phyloP scores from a whole-genome alignment of 2,888 invertebrate genomes.

The Exocentrus adspersus region DNA sequence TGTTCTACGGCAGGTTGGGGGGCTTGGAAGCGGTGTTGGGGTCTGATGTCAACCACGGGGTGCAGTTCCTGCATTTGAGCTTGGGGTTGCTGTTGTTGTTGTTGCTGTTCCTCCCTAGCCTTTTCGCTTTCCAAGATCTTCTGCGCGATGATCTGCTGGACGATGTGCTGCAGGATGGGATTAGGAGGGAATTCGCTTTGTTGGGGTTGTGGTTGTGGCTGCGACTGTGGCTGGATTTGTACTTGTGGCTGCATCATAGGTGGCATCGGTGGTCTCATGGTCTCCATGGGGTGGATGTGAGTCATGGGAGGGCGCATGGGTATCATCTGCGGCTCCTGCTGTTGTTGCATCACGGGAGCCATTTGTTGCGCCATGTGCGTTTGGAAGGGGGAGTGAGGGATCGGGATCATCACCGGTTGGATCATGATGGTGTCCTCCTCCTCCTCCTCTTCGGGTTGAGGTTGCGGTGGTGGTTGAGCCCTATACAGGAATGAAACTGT shows the following conservation, averaged over 20 bases:
- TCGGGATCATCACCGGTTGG: constrained; percentile 63
- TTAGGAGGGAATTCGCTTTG: constrained; percentile 59
- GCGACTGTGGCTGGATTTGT: constrained; percentile 46
- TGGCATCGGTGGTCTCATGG: constrained; percentile 65
- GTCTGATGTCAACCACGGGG: constrained; percentile 42
- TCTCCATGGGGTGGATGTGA: constrained; percentile 67
- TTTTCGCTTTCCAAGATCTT: constrained; percentile 60
- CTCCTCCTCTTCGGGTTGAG: constrained; percentile 51
- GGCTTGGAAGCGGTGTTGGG: constrained; percentile 28
- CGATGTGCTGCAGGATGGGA: constrained; percentile 62
- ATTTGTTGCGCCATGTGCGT: constrained; percentile 61
- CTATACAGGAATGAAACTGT: constrained; percentile 32
- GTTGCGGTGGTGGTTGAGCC: constrained; percentile 42
- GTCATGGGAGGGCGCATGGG: constrained; percentile 33
- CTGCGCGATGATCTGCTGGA: constrained; percentile 62
- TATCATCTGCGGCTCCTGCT: constrained; percentile 34
- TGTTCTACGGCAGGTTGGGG: constrained; percentile 30
- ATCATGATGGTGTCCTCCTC: constrained; percentile 62
- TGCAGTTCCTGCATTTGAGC: constrained; percentile 25
- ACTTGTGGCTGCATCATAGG: constrained; percentile 44
- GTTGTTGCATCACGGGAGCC: constrained; percentile 45
- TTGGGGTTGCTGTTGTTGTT: constrained; percentile 47
- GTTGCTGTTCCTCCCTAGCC: constrained; percentile 55
- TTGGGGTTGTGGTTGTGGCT: constrained; percentile 47
- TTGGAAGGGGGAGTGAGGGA: constrained; percentile 58